A percentile compares a stretch with the other conserved stretches of the same genome.
These are phyloP conservation scores for Tetrao urogallus DNA, from an alignment of 2,113 vertebrate genomes.

Conservation along the genomic window DNA sequence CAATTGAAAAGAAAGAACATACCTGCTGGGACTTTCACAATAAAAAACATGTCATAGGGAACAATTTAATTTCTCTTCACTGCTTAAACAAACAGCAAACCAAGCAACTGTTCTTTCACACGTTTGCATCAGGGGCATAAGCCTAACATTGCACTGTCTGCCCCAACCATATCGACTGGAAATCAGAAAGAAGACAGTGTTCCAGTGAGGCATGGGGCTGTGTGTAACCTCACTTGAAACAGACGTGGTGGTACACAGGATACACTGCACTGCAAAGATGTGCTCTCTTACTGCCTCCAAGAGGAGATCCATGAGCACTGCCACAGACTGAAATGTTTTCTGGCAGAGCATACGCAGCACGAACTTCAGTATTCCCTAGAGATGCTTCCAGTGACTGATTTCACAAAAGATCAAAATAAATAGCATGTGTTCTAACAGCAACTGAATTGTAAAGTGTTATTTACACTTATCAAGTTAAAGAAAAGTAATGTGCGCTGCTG, in stretches of 20 bases:
- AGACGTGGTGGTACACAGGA: not conserved
- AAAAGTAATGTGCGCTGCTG: not conserved
- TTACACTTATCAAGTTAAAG: not conserved
- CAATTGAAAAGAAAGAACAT: not conserved
- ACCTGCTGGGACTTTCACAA: not conserved
- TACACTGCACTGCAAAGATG: not conserved
- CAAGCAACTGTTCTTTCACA: accelerated
- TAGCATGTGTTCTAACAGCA: not conserved
- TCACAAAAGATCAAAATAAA: conserved; percentile 9
- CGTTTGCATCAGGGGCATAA: accelerated
- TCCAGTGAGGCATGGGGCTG: not conserved
- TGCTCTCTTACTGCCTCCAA: conserved; percentile 55
- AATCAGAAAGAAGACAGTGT: not conserved
- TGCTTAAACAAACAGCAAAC: not conserved
- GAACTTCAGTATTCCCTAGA: conserved; percentile 1
- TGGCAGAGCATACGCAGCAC: not conserved
- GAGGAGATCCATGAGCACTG: conserved; percentile 36
- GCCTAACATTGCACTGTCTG: not conserved
- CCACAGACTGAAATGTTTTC: not conserved
- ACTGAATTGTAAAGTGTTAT: not conserved
- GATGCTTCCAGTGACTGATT: not conserved
- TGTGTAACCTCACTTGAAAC: accelerated
- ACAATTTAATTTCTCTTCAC: not conserved
- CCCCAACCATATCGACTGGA: not conserved
- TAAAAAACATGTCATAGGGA: not conserved